Conservation (phyloP, 64 coral and sea anemone genomes). For the Hydrozoanthus tunicans region DNA sequence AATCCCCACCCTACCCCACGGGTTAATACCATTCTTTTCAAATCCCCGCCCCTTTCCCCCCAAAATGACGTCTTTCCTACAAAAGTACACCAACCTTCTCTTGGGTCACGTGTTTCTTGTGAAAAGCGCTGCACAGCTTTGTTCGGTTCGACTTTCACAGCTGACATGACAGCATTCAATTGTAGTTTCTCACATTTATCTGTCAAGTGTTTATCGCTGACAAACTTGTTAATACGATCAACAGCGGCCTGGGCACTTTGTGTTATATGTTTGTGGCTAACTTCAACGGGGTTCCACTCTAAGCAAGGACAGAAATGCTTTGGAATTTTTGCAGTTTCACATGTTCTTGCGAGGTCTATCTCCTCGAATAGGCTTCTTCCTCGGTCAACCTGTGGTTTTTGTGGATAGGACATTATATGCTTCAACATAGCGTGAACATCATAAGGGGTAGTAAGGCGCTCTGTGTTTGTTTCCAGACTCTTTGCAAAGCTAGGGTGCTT, state of each 20-base stretch:
- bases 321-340: conserved; percentile 68
- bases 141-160: conserved; percentile 60
- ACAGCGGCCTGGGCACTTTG: conserved; percentile 46
- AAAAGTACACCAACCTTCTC: conserved; percentile 18
- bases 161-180: conserved; percentile 9
- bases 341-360: conserved; percentile 58
- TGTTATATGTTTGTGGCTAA: conserved; percentile 55
- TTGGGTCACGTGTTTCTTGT: conserved; percentile 24
- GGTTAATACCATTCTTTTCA: no score
- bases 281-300: conserved; percentile 60
- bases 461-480: conserved; percentile 52
- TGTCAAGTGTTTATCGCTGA: conserved; percentile 21
- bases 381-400: conserved; percentile 20
- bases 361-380: conserved; percentile 69
- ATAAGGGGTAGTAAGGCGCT: conserved; percentile 59
- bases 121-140: conserved; percentile 47
- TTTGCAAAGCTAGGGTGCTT: conserved; percentile 31
- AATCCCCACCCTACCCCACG: no score
- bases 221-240: conserved; percentile 59
- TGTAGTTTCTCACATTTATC: conserved; percentile 24
- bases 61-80: not conserved
- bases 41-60: no score
- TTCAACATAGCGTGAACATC: conserved; percentile 71
- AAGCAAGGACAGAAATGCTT: conserved; percentile 75
- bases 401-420: conserved; percentile 51